Conservation (phyloP, 2,888 invertebrate species). For the Lycaena phlaeas region DNA sequence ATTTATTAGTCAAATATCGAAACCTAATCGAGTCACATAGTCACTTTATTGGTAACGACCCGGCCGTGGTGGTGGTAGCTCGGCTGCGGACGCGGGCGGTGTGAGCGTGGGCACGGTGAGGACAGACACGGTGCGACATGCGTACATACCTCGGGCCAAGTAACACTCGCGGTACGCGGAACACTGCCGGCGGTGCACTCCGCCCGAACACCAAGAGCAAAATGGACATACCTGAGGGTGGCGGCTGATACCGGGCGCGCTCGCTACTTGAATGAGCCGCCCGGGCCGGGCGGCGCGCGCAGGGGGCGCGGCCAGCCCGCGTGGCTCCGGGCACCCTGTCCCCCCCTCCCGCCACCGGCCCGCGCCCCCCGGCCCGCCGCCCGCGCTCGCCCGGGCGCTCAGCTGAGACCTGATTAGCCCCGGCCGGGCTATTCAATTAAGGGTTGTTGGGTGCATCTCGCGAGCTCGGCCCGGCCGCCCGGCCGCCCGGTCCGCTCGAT, state of each 20-base stretch:
- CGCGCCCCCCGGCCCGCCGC: slow-evolving; percentile 22
- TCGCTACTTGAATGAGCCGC: slow-evolving; percentile 69
- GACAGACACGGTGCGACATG: slow-evolving; percentile 43
- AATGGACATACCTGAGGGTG: slow-evolving; percentile 70
- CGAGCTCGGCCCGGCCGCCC: slow-evolving; percentile 34
- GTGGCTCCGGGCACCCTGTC: slow-evolving; percentile 65
- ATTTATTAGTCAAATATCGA: not conserved
- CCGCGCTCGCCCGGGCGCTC: slow-evolving; percentile 43
- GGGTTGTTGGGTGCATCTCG: slow-evolving; percentile 61
- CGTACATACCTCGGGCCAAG: slow-evolving; percentile 47
- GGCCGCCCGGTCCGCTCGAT: slow-evolving; percentile 29
- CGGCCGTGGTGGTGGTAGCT: slow-evolving; percentile 20
- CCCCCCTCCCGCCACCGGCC: slow-evolving; percentile 36
- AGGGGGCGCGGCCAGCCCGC: slow-evolving; percentile 75
- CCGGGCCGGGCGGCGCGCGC: slow-evolving; percentile 73
- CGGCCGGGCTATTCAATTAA: slow-evolving; percentile 69
- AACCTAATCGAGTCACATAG: slow-evolving; percentile 15
- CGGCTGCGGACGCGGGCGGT: slow-evolving; percentile 26
- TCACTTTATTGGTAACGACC: slow-evolving; percentile 13
- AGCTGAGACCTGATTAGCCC: slow-evolving; percentile 71
- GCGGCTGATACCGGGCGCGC: slow-evolving; percentile 68
- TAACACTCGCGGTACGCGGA: slow-evolving; percentile 48
- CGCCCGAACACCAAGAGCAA: slow-evolving; percentile 68
- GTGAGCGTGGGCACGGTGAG: slow-evolving; percentile 28
- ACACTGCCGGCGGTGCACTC: slow-evolving; percentile 38